Base-by-base conservation (phyloP, 2,797 vertebrate species). In the Acestrorhynchus altus region DNA sequence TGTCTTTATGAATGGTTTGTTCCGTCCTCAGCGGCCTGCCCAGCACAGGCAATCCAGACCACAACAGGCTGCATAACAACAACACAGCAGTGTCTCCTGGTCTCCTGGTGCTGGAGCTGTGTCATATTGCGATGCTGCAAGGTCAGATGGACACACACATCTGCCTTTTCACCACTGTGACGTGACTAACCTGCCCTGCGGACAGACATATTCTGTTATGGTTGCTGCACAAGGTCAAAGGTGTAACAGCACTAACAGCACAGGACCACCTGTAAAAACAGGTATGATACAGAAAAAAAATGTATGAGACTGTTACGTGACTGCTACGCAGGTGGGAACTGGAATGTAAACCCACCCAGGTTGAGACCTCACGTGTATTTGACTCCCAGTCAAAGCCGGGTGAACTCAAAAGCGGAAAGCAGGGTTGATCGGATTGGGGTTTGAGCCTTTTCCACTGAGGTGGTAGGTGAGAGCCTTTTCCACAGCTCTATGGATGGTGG, bases 111-210 rank as follows among this genome's bases (percentile, higher is more conserved):
- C 24, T 67, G 76, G 82, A 72, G 63, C 79, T 18, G 46, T 83
- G 11, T 81, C 64, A 2, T 79, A 68, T 22, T 6, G 72, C 78
- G 5, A 70, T n/a, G 13, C 51, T 84, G 63, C 44, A 76, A 12
- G 79, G 74, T 44, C 67, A 22, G 64, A 64, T 60, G 84, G 83
- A 13, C 76, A 79, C 26, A 16, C 22, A 80, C 28, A 70, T 13
- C 22, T 80, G 71, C 40, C 24, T 77, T 24, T 56, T 65, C 4
- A n/a, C 73, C 8, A n/a, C 6, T 93, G 92, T 59, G 67, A 60
- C 2, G 79, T 88, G 56, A 72, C 70, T 40, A 61, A 44, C 42
- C 71, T 88, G 28, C 61, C 68, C 8, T 88, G 87, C 16, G 87
- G 85, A 24, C 79, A 83, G 67, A 70, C 66, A 0, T 88, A 84